phyloP scores from a whole-genome alignment of 2,113 vertebrate species.

The Neodon shergylaensis region DNA sequence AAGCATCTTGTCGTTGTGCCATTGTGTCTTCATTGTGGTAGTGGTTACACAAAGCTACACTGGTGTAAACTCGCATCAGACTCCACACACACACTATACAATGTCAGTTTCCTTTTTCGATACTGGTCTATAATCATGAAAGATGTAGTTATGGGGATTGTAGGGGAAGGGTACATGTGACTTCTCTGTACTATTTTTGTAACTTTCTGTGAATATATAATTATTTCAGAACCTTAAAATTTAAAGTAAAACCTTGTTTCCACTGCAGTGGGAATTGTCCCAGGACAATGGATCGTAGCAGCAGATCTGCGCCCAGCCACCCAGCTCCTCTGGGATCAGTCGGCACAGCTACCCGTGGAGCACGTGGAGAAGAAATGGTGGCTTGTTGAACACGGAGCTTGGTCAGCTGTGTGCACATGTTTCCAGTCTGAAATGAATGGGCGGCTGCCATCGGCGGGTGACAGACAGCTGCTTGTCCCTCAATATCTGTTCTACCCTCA shows the following conservation, averaged over 20 bases:
- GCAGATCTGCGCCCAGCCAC: neutral
- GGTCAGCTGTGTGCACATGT: neutral
- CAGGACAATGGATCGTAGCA: neutral
- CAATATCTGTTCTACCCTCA: neutral
- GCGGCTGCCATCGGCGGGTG: neutral
- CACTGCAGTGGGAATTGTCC: neutral
- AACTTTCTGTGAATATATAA: conserved; percentile 18
- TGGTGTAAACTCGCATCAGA: neutral
- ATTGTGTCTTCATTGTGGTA: neutral
- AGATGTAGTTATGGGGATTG: neutral
- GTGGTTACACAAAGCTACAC: neutral
- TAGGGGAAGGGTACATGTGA: neutral
- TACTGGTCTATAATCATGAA: neutral
- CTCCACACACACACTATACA: neutral
- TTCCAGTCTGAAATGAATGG: neutral
- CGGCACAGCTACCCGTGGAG: accelerated
- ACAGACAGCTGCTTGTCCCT: neutral
- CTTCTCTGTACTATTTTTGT: conserved; percentile 27
- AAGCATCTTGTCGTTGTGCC: neutral
- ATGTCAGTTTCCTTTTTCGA: conserved; percentile 20
- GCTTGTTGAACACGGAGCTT: neutral
- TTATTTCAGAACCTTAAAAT: conserved; percentile 44
- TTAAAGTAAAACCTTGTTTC: neutral
- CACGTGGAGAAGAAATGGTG: neutral
- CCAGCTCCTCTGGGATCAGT: neutral